Conservation (phyloP, 2,888 invertebrate species). For the Papilio elwesi region DNA sequence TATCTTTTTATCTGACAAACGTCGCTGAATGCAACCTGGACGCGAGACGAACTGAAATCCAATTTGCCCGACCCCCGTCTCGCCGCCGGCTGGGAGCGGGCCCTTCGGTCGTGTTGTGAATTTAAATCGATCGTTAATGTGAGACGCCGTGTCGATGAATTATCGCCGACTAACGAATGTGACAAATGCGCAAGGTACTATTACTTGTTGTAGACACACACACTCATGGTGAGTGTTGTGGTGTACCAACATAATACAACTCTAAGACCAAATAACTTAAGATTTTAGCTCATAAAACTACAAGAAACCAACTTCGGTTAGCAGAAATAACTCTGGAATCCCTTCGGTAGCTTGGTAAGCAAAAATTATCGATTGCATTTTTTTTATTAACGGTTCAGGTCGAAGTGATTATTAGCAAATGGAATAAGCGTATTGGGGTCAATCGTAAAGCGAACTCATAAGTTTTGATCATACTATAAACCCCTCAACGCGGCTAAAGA, state of each 20-base stretch:
- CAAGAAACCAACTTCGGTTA: too few species aligned
- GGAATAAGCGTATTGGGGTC: too few species aligned
- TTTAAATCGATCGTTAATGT: slow-evolving; percentile 43
- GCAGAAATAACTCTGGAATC: too few species aligned
- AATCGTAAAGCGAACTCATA: too few species aligned
- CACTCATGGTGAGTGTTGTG: background rate
- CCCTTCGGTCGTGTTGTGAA: slow-evolving; percentile 41
- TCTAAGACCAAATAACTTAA: too few species aligned
- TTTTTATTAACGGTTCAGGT: too few species aligned
- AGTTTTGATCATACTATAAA: too few species aligned
- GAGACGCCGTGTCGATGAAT: slow-evolving; percentile 37
- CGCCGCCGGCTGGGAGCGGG: slow-evolving; percentile 33
- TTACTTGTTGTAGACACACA: background rate
- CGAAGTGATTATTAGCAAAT: too few species aligned
- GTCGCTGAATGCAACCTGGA: background rate
- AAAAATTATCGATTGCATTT: too few species aligned
- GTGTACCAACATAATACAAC: background rate
- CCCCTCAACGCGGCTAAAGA: too few species aligned
- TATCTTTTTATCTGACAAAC: background rate
- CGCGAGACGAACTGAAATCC: slow-evolving; percentile 46
- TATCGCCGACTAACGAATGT: background rate
- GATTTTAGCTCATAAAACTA: too few species aligned
- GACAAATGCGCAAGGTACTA: background rate
- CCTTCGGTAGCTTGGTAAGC: too few species aligned
- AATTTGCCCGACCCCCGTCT: slow-evolving; percentile 47